Conservation (phyloP, 2,888 invertebrate species). For the Acanthopleura granulata region DNA sequence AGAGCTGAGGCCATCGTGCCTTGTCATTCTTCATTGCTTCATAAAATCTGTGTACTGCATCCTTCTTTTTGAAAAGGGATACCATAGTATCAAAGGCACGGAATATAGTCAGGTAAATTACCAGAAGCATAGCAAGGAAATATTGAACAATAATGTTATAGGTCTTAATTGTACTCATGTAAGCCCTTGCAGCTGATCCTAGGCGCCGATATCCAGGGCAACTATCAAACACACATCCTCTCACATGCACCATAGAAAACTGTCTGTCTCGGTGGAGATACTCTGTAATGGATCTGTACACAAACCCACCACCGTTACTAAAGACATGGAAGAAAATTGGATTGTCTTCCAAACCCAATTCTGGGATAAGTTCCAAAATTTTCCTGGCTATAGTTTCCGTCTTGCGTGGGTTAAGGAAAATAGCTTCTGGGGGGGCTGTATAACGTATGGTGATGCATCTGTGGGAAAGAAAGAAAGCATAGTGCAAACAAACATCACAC, state of each 20-base stretch:
- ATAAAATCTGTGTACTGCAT: conserved; percentile 31
- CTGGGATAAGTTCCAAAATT: conserved; percentile 77
- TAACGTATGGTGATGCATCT: conserved; percentile 82
- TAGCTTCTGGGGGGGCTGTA: conserved; percentile 78
- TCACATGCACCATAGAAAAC: conserved; percentile 39
- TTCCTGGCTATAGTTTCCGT: conserved; percentile 77
- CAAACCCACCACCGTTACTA: conserved; percentile 82
- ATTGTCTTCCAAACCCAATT: conserved; percentile 79
- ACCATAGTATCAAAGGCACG: neutral
- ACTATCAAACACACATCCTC: conserved; percentile 77
- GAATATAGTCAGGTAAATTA: conserved; percentile 35
- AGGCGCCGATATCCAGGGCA: conserved; percentile 74
- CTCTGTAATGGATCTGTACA: conserved; percentile 79
- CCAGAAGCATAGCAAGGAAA: conserved; percentile 70
- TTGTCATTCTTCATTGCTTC: conserved; percentile 72
- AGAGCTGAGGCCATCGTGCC: conserved; percentile 79
- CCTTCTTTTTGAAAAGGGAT: conserved; percentile 5
- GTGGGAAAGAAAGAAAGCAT: conserved; percentile 41
- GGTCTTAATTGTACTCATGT: conserved; percentile 39
- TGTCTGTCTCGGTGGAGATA: conserved; percentile 67
- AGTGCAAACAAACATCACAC: no score
- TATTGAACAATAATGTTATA: conserved; percentile 44
- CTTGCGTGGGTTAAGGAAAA: conserved; percentile 77
- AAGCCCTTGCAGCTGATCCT: conserved; percentile 45
- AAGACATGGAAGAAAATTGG: conserved; percentile 83